Evolutionary conservation across 2,797 vertebrate genomes (phyloP).

Genomic region (Bovichtus diacanthus): DNA sequence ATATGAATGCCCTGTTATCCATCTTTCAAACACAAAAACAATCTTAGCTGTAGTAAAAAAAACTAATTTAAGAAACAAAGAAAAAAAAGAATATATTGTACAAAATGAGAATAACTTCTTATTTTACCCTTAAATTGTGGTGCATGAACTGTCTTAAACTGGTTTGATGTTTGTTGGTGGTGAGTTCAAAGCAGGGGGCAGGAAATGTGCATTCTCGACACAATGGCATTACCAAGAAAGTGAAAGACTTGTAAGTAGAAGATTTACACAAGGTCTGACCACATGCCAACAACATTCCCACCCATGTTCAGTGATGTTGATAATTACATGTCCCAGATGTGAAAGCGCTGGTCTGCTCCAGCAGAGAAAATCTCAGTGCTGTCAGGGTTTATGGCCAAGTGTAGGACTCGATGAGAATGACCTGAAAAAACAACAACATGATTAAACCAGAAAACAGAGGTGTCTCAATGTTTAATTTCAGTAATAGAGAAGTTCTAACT

Average conservation of each 20-base stretch:
- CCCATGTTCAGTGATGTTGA: background rate
- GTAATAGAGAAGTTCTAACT: background rate
- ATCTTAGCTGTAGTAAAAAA: background rate
- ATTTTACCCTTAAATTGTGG: background rate
- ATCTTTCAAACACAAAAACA: background rate
- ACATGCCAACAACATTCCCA: background rate
- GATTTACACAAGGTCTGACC: background rate
- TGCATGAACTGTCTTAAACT: background rate
- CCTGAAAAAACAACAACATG: slow-evolving; percentile 61
- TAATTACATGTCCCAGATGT: slow-evolving; percentile 76
- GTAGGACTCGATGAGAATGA: slow-evolving; percentile 84
- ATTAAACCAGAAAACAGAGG: background rate
- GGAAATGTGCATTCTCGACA: slow-evolving; percentile 15
- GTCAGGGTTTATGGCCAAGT: slow-evolving; percentile 78
- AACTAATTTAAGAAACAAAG: background rate
- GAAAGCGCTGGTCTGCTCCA: slow-evolving; percentile 76
- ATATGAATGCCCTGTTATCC: background rate
- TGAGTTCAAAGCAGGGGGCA: background rate
- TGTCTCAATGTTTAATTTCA: background rate
- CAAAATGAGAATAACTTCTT: background rate
- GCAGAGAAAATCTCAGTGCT: slow-evolving; percentile 81
- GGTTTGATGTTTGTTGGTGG: background rate
- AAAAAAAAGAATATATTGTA: background rate
- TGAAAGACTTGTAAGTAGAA: background rate
- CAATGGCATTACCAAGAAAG: background rate